Evolutionary conservation across 2,797 vertebrate species (phyloP).

Genomic region (Manis javanica): DNA sequence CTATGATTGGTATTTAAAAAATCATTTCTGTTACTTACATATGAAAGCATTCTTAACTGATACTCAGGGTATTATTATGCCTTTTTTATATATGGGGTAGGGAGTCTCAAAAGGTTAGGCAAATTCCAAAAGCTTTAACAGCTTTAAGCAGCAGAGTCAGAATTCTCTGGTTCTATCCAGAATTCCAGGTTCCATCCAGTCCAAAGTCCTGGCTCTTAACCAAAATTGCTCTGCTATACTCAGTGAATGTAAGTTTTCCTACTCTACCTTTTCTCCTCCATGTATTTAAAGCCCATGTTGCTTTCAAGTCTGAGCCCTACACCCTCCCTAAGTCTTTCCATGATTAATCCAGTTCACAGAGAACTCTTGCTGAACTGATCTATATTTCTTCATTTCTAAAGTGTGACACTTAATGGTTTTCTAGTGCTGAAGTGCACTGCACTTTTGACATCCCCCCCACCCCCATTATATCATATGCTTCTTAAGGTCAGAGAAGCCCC

Average conservation of each 20-base stretch:
- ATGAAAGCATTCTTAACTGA: neutral
- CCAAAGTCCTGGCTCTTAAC: neutral
- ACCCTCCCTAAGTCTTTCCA: neutral
- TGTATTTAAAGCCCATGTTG: neutral
- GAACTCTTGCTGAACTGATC: neutral
- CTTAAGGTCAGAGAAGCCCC: neutral
- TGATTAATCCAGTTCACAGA: neutral
- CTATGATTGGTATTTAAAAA: neutral
- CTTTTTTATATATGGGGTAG: neutral
- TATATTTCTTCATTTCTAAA: neutral
- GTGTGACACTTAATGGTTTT: no score
- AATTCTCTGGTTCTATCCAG: neutral
- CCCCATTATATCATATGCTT: neutral
- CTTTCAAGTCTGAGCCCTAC: neutral
- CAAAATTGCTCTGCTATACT: no score
- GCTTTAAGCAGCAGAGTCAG: neutral
- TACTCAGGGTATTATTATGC: neutral
- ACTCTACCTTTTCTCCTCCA: neutral
- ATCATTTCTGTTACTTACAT: neutral
- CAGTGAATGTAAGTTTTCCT: rapidly evolving
- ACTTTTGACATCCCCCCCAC: no score
- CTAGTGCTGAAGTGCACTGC: no score
- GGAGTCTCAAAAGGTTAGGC: neutral
- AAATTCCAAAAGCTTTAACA: neutral
- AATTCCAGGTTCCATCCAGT: neutral